A percentile compares a stretch with the other conserved stretches of the same genome.
These are phyloP conservation scores for Colletes collaris DNA, from an alignment of 2,888 invertebrate species.

Conservation along the genomic window DNA sequence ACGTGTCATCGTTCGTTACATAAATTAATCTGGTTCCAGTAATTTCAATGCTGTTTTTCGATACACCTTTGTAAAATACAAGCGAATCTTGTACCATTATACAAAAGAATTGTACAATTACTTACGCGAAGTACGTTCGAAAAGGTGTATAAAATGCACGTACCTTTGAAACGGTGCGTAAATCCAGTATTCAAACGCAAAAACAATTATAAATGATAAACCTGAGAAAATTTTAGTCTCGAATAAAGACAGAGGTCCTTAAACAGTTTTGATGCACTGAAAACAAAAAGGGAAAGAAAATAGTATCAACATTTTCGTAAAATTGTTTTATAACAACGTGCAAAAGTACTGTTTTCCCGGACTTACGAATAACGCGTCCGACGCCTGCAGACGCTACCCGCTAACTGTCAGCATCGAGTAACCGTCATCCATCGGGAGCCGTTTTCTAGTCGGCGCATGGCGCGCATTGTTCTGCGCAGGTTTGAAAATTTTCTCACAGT, in stretches of 20 bases:
- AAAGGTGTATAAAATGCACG: neutral
- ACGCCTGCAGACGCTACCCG: conserved; percentile 69
- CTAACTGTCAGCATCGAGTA: conserved; percentile 69
- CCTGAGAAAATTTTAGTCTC: neutral
- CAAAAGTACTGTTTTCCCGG: neutral
- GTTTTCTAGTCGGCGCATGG: conserved; percentile 32
- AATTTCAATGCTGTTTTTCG: too few species aligned
- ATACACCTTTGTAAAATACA: too few species aligned
- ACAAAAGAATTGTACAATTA: neutral
- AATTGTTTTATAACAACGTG: neutral
- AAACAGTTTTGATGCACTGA: neutral
- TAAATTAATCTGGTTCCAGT: too few species aligned
- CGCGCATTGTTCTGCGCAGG: conserved; percentile 32
- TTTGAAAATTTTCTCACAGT: conserved; percentile 8
- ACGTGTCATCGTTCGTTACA: too few species aligned
- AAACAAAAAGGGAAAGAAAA: neutral
- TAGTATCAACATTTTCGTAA: too few species aligned
- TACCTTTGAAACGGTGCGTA: conserved; percentile 6
- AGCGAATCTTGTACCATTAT: neutral
- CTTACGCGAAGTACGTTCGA: neutral
- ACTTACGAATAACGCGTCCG: conserved; percentile 46
- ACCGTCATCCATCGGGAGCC: conserved; percentile 67
- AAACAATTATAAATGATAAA: neutral
- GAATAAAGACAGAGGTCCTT: neutral
- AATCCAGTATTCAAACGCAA: neutral